Evolutionary conservation across 2,797 vertebrate genomes (phyloP), one percentile per base, ranked within the genome.

Genomic region (Eutrigla gurnardus): DNA sequence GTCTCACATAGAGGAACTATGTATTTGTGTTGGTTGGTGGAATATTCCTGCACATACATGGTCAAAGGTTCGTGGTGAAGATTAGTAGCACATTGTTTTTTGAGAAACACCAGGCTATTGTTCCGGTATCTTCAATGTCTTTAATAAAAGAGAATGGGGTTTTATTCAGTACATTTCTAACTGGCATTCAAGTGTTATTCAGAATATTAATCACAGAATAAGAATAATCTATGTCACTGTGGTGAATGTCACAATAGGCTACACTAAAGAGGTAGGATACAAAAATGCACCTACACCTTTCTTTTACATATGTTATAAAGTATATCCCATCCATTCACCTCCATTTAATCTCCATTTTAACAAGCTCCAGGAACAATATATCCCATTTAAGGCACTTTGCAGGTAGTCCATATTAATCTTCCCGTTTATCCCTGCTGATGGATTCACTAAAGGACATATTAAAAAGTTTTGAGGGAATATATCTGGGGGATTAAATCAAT

Each of bases 401-500:
- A 75, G 45, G 60, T 79, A 66, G 35, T 67, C 60, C 37, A 15
- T 7, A 46, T 71, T 79, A 73, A 77, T 18, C 63, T 61, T 53
- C 52, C 42, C 25, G 57, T 32, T 64, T n/a, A 45, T 76, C 74
- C 47, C 57, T 25, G 50, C 63, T 78, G 52, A 83, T 74, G 47
- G 70, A 81, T 70, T 65, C 52, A 53, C 61, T 59, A 36, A 66
- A 78, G 58, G 49, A 37, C 25, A 43, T 59, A 65, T 75, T 69
- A 73, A 75, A 49, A 54, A 10, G 15, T 64, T 52, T 60, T 32
- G 4, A 47, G 10, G 40, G 47, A 76, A 59, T 67, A 57, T 77
- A 45, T 70, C 60, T 49, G 40, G 18, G 2, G 37, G 59, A 65
- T 86, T 79, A 71, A 73, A 61, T 78, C 32, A 49, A 36, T 86